A percentile compares a stretch with the other conserved stretches of the same genome.
Evolutionary conservation across 2,888 invertebrate genomes (phyloP).

Genomic region (Magallana nippona): DNA sequence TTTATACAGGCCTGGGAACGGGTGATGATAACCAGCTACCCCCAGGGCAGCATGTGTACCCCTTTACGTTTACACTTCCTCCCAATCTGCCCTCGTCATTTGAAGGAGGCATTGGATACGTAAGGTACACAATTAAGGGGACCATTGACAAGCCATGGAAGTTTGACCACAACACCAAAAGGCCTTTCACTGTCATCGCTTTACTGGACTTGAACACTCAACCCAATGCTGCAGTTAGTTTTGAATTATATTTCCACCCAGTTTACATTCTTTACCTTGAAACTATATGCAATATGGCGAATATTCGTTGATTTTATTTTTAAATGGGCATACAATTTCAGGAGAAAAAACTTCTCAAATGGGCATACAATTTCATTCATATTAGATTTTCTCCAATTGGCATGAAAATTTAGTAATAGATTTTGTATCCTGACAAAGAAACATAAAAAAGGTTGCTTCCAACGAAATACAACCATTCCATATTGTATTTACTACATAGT

Average conservation of each 20-base stretch:
- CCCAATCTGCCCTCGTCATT: conserved; percentile 77
- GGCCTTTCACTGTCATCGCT: conserved; percentile 90
- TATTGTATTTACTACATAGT: no score
- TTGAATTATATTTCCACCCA: background rate
- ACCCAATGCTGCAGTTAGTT: conserved; percentile 64
- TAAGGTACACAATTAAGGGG: conserved; percentile 90
- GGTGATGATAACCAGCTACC: conserved; percentile 81
- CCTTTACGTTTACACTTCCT: conserved; percentile 88
- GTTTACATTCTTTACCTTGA: no score
- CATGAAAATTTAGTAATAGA: no score
- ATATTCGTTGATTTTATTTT: no score
- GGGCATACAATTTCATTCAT: no score
- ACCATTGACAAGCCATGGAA: conserved; percentile 90
- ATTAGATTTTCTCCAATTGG: no score
- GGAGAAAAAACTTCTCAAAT: no score
- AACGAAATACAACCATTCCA: no score
- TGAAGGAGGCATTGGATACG: conserved; percentile 82
- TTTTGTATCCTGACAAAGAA: no score
- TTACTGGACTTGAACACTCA: conserved; percentile 88
- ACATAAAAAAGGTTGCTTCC: no score
- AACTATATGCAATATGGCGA: no score
- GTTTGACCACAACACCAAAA: conserved; percentile 90
- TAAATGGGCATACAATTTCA: no score
- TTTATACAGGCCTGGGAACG: conserved; percentile 51
- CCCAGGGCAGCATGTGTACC: conserved; percentile 87